Percentiles rank a stretch among this genome's conserved stretches.
phyloP scores from a whole-genome alignment of 2,797 vertebrate genomes.

The Zonotrichia albicollis region DNA sequence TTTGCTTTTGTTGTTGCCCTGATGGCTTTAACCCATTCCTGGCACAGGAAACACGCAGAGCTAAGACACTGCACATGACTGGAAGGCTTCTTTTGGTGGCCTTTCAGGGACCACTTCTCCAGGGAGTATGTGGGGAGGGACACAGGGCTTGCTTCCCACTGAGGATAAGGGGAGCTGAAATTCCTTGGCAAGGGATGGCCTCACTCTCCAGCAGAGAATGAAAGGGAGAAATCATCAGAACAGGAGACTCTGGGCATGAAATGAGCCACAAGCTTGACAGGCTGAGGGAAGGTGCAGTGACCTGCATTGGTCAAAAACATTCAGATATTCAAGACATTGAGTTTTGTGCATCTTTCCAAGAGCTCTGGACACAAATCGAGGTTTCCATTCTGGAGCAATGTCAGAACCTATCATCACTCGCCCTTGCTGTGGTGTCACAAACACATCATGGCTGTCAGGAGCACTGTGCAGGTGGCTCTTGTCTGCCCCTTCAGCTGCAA shows the following conservation, averaged over 20 bases:
- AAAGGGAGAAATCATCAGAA: background rate
- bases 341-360: background rate
- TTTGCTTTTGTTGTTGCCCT: constrained; percentile 86
- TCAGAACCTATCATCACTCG: background rate
- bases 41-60: background rate
- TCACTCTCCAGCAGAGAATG: background rate
- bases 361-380: background rate
- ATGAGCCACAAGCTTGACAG: background rate
- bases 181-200: background rate
- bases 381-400: background rate
- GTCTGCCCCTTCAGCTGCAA: background rate
- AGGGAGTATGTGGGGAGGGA: background rate
- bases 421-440: background rate
- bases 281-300: background rate
- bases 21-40: constrained; percentile 68
- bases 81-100: background rate
- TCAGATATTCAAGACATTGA: background rate
- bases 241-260: background rate
- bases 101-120: background rate
- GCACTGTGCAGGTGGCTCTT: constrained; percentile 14
- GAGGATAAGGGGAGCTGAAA: background rate
- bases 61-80: background rate
- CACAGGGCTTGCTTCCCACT: background rate
- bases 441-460: background rate
- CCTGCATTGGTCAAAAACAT: background rate